These are phyloP conservation scores for Eumeta japonica DNA, from an alignment of 1,140 invertebrate species.

Conservation along the genomic window DNA sequence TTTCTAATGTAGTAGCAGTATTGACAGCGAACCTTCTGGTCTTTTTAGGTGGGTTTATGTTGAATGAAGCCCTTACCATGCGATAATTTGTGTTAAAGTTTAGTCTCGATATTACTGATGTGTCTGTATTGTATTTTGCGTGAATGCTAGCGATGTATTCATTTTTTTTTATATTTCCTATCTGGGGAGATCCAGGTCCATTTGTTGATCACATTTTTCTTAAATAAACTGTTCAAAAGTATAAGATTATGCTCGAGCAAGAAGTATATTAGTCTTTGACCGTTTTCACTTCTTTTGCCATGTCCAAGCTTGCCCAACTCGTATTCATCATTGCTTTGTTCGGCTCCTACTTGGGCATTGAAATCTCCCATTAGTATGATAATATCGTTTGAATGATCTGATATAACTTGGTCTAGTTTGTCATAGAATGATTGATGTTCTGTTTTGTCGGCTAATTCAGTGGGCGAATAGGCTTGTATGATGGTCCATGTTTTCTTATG, in stretches of 20 bases:
- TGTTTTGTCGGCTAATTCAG: constrained; percentile 11
- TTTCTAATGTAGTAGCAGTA: too few relatives aligned
- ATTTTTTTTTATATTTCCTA: constrained; percentile 8
- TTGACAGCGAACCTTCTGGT: too few relatives aligned
- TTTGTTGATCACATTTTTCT: too few relatives aligned
- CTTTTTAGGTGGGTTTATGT: too few relatives aligned
- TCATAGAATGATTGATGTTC: constrained; percentile 10
- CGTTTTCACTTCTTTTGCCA: constrained; percentile 17
- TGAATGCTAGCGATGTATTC: too few relatives aligned
- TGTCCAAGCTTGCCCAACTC: constrained; percentile 7
- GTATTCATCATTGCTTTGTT: constrained; percentile 1
- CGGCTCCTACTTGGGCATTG: too few relatives aligned
- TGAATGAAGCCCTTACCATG: too few relatives aligned
- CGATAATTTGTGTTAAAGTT: too few relatives aligned
- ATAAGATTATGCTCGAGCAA: constrained; percentile 10
- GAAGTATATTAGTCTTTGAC: constrained; percentile 9
- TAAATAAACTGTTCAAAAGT: constrained; percentile 9
- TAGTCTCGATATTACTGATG: too few relatives aligned
- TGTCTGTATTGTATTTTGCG: too few relatives aligned
- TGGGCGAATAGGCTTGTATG: constrained; percentile 17
- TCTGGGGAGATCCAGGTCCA: too few relatives aligned
- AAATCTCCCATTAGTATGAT: too few relatives aligned
- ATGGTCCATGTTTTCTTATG: constrained; percentile 13
- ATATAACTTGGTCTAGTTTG: constrained; percentile 8
- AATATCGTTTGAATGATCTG: constrained; percentile 7